Evolutionary conservation across 2,113 vertebrate genomes (phyloP).

Genomic region (Dermatemys mawii): DNA sequence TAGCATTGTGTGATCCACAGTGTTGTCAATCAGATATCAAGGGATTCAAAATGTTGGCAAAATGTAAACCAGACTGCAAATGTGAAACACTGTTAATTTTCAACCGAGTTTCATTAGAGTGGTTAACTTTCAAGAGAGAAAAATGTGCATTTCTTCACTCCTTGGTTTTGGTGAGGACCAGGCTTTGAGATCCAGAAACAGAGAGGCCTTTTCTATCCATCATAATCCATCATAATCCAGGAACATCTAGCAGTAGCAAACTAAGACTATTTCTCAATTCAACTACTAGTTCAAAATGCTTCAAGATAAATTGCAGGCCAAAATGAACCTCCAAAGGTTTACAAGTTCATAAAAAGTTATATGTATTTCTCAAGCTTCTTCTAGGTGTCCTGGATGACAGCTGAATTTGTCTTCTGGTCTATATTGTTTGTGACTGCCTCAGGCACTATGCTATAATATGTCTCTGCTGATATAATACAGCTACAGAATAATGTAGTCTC

Average conservation of each 20-base stretch:
- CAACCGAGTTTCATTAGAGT: neutral
- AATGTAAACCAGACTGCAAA: neutral
- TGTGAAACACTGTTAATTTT: neutral
- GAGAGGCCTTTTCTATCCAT: neutral
- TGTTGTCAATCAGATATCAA: slow-evolving; percentile 12
- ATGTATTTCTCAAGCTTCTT: neutral
- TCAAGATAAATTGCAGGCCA: slow-evolving; percentile 12
- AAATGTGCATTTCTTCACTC: neutral
- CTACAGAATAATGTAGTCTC: neutral
- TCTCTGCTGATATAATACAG: neutral
- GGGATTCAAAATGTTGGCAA: neutral
- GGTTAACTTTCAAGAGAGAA: neutral
- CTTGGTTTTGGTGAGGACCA: neutral
- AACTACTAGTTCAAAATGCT: neutral
- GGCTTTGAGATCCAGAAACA: neutral
- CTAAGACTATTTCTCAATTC: neutral
- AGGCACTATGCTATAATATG: neutral
- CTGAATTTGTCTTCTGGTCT: neutral
- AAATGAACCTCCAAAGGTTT: slow-evolving; percentile 19
- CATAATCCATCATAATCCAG: slow-evolving; percentile 26
- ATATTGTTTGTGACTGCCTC: neutral
- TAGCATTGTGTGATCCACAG: neutral
- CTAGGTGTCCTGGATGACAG: slow-evolving; percentile 12
- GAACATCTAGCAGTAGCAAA: neutral
- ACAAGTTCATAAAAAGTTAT: slow-evolving; percentile 24